Evolutionary conservation across 2,797 vertebrate species (phyloP), one percentile per base, ranked within the genome.

Genomic region (Scolopax rusticola): DNA sequence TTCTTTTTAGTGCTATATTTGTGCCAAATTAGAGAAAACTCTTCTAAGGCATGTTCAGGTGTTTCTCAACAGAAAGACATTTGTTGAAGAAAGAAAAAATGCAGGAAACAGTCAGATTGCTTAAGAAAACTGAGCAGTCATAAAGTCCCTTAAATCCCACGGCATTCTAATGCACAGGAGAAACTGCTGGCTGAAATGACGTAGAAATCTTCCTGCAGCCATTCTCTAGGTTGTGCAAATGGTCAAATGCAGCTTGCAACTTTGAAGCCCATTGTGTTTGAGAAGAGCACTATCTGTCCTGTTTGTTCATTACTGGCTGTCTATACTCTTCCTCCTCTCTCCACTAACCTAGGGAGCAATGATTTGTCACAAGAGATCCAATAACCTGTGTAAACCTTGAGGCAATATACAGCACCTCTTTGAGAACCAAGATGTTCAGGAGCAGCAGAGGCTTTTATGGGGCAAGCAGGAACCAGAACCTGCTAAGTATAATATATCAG

Each of bases 21-120:
- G 74, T 76, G 48, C 36, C 67, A 93, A 88, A 86, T 76, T 8
- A 73, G 93, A 69, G 73, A 93, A 86, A 84, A 59, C 23, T 96
- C 33, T 91, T 90, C 59, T 81, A 79, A 81, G 36, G 32, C 45
- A 36, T 5, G 9, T 71, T 64, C 32, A 78, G 51, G 30, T 54
- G 36, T 79, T 36, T 84, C 53, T 76, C 67, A 88, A 91, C 45
- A 91, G 65, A 74, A 76, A 56, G 41, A 25, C 36, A 43, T 56
- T 59, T 68, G 32, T 16, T 56, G 25, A 88, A 76, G 68, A 91
- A 83, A 91, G 40, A 40, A 81, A 74, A 75, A 59, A 45, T 23
- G 20, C n/a, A 69, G 50, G 80, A 88, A 88, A 60, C 18, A 61
- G 45, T 65, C n/a, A 76, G 86, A 91, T 59, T 76, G 40, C 67